Evolutionary conservation across 1,140 invertebrate genomes (phyloP).

Genomic region (Nautilus pompilius): DNA sequence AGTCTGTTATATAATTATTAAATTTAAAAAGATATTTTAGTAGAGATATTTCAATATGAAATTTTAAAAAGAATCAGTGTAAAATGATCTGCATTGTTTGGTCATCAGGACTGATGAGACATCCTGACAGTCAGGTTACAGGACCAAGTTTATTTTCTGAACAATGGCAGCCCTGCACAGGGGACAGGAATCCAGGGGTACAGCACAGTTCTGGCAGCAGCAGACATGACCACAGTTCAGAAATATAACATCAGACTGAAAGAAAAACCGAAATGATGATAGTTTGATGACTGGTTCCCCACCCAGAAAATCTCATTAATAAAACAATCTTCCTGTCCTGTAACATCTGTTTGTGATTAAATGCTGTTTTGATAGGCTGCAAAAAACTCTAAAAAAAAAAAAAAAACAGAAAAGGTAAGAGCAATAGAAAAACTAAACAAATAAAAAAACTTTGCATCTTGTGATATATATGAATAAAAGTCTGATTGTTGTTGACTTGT

Average conservation of each 20-base stretch:
- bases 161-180: conserved; percentile 71
- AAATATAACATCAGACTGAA: conserved; percentile 73
- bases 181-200: conserved; percentile 64
- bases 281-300: neutral
- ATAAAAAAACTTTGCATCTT: too few species aligned
- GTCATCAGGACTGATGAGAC: too few species aligned
- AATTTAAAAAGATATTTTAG: too few species aligned
- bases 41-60: too few species aligned
- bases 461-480: too few species aligned
- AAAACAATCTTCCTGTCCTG: neutral
- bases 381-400: too few species aligned
- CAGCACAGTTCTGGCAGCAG: conserved; percentile 68
- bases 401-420: too few species aligned
- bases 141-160: conserved; percentile 33
- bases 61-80: too few species aligned
- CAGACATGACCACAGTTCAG: conserved; percentile 83
- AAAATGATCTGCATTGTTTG: too few species aligned
- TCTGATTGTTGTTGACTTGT: too few species aligned
- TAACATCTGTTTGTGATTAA: neutral
- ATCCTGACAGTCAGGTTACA: neutral
- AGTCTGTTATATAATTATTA: too few species aligned
- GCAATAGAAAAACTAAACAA: too few species aligned
- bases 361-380: neutral
- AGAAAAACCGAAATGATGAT: conserved; percentile 45
- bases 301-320: neutral